A percentile compares a stretch with the other conserved stretches of the same genome.
These are phyloP conservation scores for Eudorcas thomsonii DNA, from an alignment of 2,113 vertebrate genomes.

Conservation along the genomic window DNA sequence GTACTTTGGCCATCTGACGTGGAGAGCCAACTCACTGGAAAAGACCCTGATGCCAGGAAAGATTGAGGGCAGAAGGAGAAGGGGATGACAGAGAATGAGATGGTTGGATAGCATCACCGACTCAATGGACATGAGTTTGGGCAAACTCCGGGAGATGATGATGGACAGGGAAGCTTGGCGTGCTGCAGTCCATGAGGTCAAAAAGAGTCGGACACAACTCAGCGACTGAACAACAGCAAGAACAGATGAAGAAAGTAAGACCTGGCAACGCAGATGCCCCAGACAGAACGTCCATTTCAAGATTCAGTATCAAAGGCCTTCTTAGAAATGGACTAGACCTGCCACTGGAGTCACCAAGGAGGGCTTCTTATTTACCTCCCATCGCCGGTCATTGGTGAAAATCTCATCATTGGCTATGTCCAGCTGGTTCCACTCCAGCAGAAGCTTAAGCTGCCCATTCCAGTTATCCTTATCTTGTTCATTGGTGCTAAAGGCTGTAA, in stretches of 20 bases:
- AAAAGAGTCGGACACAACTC: neutral
- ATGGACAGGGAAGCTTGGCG: neutral
- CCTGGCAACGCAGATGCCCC: neutral
- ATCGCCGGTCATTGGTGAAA: constrained; percentile 85
- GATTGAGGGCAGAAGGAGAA: neutral
- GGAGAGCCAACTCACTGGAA: neutral
- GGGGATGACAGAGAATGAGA: neutral
- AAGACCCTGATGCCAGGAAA: neutral
- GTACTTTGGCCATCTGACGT: neutral
- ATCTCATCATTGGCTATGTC: constrained; percentile 85
- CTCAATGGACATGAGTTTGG: neutral
- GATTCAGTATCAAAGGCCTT: fast-evolving
- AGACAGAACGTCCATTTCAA: neutral
- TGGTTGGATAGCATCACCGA: neutral
- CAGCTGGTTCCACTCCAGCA: constrained; percentile 88
- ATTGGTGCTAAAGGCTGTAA: constrained; percentile 85
- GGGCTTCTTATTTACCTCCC: constrained; percentile 78
- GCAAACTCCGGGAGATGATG: neutral
- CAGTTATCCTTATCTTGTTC: constrained; percentile 86
- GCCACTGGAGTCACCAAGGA: fast-evolving
- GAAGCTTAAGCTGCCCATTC: constrained; percentile 85
- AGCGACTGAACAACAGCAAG: neutral
- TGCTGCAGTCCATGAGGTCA: neutral
- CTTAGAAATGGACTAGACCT: fast-evolving
- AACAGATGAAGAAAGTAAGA: neutral